Conservation (phyloP, 2,888 invertebrate species). For the Ectropis crepuscularia region DNA sequence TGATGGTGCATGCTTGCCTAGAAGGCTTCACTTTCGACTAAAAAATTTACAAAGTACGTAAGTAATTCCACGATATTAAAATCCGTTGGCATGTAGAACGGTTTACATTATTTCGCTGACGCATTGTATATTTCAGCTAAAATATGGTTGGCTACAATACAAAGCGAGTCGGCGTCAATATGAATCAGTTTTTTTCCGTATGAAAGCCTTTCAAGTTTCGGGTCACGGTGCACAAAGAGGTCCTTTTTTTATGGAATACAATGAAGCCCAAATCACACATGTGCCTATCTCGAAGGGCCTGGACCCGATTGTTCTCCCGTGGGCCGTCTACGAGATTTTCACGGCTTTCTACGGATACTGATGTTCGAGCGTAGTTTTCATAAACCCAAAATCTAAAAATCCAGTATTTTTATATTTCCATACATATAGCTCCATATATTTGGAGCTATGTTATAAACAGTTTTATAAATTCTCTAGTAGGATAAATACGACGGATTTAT, state of each 20-base stretch:
- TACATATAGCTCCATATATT: no score
- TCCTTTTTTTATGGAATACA: constrained; percentile 53
- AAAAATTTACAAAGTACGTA: no score
- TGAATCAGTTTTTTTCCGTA: constrained; percentile 31
- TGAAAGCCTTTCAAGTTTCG: constrained; percentile 52
- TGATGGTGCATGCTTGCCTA: no score
- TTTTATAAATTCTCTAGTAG: no score
- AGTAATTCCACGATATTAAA: no score
- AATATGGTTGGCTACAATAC: constrained; percentile 17
- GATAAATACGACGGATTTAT: no score
- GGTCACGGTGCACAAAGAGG: constrained; percentile 49
- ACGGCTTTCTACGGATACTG: constrained; percentile 55
- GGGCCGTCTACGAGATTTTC: constrained; percentile 54
- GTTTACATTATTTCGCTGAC: no score
- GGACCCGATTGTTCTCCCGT: constrained; percentile 55
- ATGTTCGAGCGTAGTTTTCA: constrained; percentile 50
- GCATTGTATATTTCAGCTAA: constrained; percentile 7
- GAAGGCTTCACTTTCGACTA: no score
- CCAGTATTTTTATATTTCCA: no score
- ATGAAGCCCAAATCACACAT: constrained; percentile 59
- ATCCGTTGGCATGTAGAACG: no score
- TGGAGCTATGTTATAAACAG: no score
- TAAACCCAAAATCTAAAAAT: constrained; percentile 21
- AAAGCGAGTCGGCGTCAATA: constrained; percentile 28
- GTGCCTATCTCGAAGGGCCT: constrained; percentile 53